Conservation (phyloP, 2,888 invertebrate species). For the Amaurobius ferox region DNA sequence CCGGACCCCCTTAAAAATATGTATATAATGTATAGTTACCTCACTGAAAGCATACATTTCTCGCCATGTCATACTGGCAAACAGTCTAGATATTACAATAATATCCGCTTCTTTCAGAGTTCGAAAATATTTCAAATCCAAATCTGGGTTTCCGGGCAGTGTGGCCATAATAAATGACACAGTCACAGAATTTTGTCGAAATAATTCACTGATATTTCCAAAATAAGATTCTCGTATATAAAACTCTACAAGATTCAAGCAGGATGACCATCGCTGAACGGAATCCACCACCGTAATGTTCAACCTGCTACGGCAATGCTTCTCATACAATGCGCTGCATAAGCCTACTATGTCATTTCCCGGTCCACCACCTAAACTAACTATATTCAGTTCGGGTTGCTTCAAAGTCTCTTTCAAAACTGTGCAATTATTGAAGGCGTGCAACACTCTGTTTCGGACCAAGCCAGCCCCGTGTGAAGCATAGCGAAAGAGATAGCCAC, state of each 20-base stretch:
- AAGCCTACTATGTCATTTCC: conserved; percentile 20
- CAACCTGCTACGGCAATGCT: background rate
- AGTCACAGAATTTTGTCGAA: background rate
- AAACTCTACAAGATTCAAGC: background rate
- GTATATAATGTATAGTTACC: too few relatives aligned
- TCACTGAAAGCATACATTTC: background rate
- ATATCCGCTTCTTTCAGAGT: background rate
- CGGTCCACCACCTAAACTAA: conserved; percentile 18
- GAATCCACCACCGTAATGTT: conserved; percentile 17
- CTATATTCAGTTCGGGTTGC: background rate
- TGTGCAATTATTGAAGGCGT: background rate
- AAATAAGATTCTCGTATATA: background rate
- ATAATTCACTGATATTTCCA: conserved; percentile 16
- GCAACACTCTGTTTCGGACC: background rate
- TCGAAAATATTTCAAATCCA: background rate
- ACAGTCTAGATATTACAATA: background rate
- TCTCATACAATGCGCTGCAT: conserved; percentile 5
- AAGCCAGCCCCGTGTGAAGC: background rate
- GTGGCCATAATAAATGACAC: background rate
- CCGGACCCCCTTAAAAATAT: too few relatives aligned
- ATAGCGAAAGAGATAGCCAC: conserved; percentile 20
- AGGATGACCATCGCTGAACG: background rate
- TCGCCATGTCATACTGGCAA: background rate
- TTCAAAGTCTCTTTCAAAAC: background rate
- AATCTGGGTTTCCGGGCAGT: background rate